Evolutionary conservation across 2,888 invertebrate species (phyloP).

Genomic region (Drosophila phalerata): DNA sequence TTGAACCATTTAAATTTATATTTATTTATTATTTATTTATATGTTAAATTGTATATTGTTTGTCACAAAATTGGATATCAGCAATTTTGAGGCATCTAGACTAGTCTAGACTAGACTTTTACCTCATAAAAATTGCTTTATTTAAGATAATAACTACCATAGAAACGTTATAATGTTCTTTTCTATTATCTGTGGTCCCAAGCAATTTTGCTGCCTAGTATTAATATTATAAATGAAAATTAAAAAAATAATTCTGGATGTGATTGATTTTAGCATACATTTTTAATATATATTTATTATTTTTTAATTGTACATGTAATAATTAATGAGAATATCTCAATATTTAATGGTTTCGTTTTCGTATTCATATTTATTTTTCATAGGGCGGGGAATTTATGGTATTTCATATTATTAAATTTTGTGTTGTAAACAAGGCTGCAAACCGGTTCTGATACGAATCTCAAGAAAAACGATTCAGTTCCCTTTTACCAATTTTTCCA

Average conservation of each 20-base stretch:
- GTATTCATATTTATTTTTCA: constrained; percentile 52
- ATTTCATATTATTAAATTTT: constrained; percentile 49
- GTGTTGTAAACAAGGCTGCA: constrained; percentile 57
- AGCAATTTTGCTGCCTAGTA: too few relatives aligned
- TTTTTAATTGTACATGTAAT: constrained; percentile 72
- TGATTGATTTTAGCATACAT: constrained; percentile 41
- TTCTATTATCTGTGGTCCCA: too few relatives aligned
- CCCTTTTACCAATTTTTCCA: too few relatives aligned
- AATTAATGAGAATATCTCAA: constrained; percentile 79
- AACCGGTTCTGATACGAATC: background rate
- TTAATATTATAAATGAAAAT: background rate
- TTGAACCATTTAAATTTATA: too few relatives aligned
- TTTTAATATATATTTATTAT: constrained; percentile 65
- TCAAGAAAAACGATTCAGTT: background rate
- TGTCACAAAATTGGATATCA: too few relatives aligned
- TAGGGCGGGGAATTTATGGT: constrained; percentile 71
- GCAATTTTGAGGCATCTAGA: too few relatives aligned
- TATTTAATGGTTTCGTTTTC: constrained; percentile 58
- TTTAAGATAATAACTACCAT: too few relatives aligned
- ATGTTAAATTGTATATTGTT: too few relatives aligned
- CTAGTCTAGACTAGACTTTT: too few relatives aligned
- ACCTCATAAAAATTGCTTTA: too few relatives aligned
- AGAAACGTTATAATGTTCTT: too few relatives aligned
- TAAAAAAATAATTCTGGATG: background rate
- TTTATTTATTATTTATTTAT: too few relatives aligned